Conservation (phyloP, 2,797 vertebrate species). For the Enoplosus armatus region DNA sequence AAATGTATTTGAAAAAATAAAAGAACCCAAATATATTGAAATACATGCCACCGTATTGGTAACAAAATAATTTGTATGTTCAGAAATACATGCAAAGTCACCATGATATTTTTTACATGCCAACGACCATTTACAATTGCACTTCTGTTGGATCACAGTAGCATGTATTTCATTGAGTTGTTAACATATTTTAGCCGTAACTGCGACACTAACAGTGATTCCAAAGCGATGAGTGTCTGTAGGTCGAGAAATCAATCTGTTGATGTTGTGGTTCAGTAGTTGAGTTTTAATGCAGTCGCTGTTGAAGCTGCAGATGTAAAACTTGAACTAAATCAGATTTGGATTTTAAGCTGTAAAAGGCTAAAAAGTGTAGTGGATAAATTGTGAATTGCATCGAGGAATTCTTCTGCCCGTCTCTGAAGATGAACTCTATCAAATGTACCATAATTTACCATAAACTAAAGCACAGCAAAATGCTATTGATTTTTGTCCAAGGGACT, state of each 20-base stretch:
- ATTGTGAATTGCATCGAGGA: not conserved
- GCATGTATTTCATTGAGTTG: not conserved
- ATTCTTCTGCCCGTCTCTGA: not conserved
- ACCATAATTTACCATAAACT: constrained; percentile 46
- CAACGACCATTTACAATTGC: not conserved
- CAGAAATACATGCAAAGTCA: no score
- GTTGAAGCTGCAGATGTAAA: not conserved
- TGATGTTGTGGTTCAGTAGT: not conserved
- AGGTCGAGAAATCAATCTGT: not conserved
- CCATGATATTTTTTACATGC: not conserved
- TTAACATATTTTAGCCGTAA: not conserved
- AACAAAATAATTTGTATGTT: no score
- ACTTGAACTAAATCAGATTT: not conserved
- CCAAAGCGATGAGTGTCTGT: not conserved
- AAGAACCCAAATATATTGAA: no score
- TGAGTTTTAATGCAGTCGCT: not conserved
- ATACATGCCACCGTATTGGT: no score
- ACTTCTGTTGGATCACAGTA: not conserved
- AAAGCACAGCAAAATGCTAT: constrained; percentile 16
- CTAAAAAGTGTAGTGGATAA: no score
- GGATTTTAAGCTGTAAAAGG: not conserved
- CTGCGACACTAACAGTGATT: not conserved
- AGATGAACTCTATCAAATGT: constrained; percentile 9
- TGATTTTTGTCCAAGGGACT: constrained; percentile 28
- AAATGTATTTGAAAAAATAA: no score